phyloP scores from a whole-genome alignment of 2,113 vertebrate genomes.

The Atrichornis clamosus region DNA sequence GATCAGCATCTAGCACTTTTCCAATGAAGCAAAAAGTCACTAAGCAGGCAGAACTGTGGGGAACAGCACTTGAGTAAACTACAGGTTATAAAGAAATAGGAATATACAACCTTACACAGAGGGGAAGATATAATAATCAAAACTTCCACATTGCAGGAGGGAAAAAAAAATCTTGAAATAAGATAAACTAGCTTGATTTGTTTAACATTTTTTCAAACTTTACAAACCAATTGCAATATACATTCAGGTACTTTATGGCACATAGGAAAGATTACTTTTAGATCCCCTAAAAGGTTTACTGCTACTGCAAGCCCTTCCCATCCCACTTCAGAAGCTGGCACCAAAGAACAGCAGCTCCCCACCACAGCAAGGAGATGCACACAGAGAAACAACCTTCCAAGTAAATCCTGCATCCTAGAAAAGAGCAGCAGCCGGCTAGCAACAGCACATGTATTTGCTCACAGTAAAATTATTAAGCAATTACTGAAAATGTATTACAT shows the following conservation, averaged over 20 bases:
- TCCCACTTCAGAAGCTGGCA: background rate
- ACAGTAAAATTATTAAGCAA: background rate
- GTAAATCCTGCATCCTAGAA: background rate
- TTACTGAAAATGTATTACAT: background rate
- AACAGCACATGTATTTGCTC: background rate
- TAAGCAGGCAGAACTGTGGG: background rate
- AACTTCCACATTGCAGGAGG: background rate
- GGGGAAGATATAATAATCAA: background rate
- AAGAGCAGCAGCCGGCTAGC: background rate
- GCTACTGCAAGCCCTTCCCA: background rate
- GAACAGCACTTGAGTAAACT: background rate
- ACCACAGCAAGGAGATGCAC: rapidly evolving
- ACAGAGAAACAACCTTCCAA: background rate
- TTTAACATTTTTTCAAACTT: background rate
- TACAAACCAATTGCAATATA: background rate
- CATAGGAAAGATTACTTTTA: background rate
- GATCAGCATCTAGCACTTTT: background rate
- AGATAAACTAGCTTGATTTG: background rate
- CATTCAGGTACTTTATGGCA: background rate
- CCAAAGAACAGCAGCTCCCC: background rate
- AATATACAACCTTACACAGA: background rate
- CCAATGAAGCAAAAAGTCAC: background rate
- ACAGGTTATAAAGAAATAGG: background rate
- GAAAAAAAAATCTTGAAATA: background rate
- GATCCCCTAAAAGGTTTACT: background rate